These are phyloP conservation scores for Horisme vitalbata DNA, from an alignment of 2,888 invertebrate genomes.

Conservation along the genomic window DNA sequence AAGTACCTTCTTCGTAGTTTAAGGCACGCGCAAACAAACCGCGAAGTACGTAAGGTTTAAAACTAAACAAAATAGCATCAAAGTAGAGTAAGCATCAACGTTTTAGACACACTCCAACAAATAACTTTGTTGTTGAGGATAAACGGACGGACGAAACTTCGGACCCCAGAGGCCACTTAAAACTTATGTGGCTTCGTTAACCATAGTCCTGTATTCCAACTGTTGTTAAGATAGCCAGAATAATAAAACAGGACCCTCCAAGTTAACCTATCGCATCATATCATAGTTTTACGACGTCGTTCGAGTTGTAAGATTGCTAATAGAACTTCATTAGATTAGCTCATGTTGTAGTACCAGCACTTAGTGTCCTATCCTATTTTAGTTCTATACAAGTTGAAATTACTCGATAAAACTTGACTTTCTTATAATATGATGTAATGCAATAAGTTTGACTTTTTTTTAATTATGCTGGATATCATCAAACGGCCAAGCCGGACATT, in stretches of 20 bases:
- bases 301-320: conserved; percentile 8
- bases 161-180: conserved; percentile 74
- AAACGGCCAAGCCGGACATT: too few species aligned
- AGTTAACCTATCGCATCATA: conserved; percentile 20
- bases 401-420: too few species aligned
- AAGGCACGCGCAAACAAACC: too few species aligned
- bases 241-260: conserved; percentile 46
- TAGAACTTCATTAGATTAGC: background rate
- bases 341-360: too few species aligned
- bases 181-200: conserved; percentile 79
- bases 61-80: conserved; percentile 40
- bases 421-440: too few species aligned
- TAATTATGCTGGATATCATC: too few species aligned
- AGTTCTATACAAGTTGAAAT: too few species aligned
- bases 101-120: conserved; percentile 67
- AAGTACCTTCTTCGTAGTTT: too few species aligned
- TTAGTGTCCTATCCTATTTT: too few species aligned
- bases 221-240: conserved; percentile 56
- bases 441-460: too few species aligned
- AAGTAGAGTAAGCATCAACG: conserved; percentile 59
- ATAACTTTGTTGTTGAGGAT: conserved; percentile 75
- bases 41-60: too few species aligned
- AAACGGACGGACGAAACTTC: conserved; percentile 71
- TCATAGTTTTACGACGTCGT: conserved; percentile 21
- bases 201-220: conserved; percentile 63